Percentiles rank a stretch among this genome's conserved stretches.
Evolutionary conservation across 2,113 vertebrate genomes (phyloP).

Genomic region (Rousettus leschenaultii): DNA sequence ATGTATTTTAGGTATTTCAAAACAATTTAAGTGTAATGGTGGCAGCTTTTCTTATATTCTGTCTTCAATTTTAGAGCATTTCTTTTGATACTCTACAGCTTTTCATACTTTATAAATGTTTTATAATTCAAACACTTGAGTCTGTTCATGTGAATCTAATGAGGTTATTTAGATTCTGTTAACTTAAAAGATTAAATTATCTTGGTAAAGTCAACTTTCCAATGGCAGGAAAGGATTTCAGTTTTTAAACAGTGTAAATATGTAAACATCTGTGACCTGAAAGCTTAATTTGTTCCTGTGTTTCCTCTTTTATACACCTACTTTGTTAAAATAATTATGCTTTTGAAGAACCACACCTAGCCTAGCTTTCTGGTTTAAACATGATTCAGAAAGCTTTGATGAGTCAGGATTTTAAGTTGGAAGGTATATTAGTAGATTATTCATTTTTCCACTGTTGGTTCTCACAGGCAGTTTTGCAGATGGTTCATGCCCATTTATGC

Average conservation of each 20-base stretch:
- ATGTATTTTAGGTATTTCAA: slow-evolving; percentile 25
- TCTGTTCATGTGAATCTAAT: neutral
- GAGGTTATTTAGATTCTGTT: neutral
- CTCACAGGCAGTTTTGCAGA: neutral
- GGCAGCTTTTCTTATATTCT: neutral
- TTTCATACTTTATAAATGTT: neutral
- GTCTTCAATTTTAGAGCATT: neutral
- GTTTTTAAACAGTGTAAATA: neutral
- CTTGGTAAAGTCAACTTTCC: slow-evolving; percentile 10
- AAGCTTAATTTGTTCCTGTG: neutral
- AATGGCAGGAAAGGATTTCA: slow-evolving; percentile 19
- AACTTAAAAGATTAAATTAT: slow-evolving; percentile 21
- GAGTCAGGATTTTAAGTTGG: slow-evolving; percentile 21
- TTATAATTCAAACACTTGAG: neutral
- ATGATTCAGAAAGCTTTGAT: neutral
- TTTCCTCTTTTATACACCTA: neutral
- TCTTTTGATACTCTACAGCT: neutral
- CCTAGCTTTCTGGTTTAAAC: slow-evolving; percentile 28
- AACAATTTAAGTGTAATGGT: neutral
- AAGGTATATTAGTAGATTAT: neutral
- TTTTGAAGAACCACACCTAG: slow-evolving; percentile 18
- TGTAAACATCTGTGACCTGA: neutral
- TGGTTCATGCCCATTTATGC: neutral
- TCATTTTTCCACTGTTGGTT: neutral
- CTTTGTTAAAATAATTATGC: neutral